Conservation (phyloP, 2,113 vertebrate species). For the Haemorhous mexicanus region DNA sequence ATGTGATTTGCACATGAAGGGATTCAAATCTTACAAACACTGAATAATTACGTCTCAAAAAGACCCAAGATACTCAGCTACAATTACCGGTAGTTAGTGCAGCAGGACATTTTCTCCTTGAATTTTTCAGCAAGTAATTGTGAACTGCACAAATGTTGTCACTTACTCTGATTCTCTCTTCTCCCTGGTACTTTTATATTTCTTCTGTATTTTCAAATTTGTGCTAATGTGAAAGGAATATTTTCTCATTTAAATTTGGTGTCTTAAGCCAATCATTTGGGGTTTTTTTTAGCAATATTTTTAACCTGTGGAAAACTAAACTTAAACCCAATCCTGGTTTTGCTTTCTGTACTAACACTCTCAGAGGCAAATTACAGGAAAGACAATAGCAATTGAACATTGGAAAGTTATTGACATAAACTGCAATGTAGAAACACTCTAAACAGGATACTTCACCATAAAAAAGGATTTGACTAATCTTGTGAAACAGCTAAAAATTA, state of each 20-base stretch:
- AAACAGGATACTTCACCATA: neutral
- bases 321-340: neutral
- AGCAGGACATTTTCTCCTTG: neutral
- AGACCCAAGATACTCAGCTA: neutral
- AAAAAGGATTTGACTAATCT: neutral
- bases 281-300: neutral
- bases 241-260: neutral
- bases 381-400: neutral
- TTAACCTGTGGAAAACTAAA: neutral
- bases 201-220: neutral
- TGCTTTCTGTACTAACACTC: neutral
- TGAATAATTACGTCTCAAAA: neutral
- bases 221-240: neutral
- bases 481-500: neutral
- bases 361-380: neutral
- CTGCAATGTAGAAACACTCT: neutral
- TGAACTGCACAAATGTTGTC: neutral
- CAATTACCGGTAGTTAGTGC: neutral
- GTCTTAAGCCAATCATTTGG: neutral
- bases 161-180: neutral
- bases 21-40: neutral
- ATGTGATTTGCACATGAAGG: constrained; percentile 5
- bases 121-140: neutral
- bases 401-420: neutral
- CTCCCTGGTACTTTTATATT: neutral